Base-by-base conservation (phyloP, 2,113 vertebrate species). In the Daboia siamensis region DNA sequence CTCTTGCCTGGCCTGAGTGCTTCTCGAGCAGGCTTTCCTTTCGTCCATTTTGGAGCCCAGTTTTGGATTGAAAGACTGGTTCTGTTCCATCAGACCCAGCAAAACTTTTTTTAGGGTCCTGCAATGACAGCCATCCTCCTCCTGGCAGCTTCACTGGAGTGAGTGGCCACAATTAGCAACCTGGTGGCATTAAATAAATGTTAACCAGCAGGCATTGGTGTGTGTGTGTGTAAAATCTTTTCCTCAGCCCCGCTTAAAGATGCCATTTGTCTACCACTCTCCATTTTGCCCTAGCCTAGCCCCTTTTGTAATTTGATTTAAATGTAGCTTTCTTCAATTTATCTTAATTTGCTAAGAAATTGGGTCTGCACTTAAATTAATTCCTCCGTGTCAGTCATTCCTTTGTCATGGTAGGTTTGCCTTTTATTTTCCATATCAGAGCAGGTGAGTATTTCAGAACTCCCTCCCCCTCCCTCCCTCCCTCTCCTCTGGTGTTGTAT, bases 341-440 rank as follows among this genome's bases (percentile, higher is more conserved):
- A 86, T 92, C 92, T 90, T 86, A 59, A 92, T 92, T 90, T 90
- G 88, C 74, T 59, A 29, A 92, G 92, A 90, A 92, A 90, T 90
- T 86, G 52, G 92, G 55, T 90, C 21, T 92, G 92, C 13, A 2
- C 74, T 90, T 90, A 64, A 90, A 92, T 92, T 90, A 90, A 85
- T 61, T 80, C 74, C 74, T 33, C 55, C 20, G 88, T 88, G 46
- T 90, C 92, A 33, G 44, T 90, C 88, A 61, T 80, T 61, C 44
- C 55, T 20, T 85, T 29, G 55, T 44, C 56, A 64, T 6, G 21
- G 69, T 29, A 26, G 44, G 20, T 26, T 51, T 26, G 29, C 51
- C 54, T 85, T 52, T 55, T 85, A 12, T 20, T 84, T 52, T 57
- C 91, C 39, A 8, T 33, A n/a, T n/a, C 29, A 44, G 74, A 54